phyloP scores from a whole-genome alignment of 2,113 vertebrate genomes.

The Sylvia atricapilla region DNA sequence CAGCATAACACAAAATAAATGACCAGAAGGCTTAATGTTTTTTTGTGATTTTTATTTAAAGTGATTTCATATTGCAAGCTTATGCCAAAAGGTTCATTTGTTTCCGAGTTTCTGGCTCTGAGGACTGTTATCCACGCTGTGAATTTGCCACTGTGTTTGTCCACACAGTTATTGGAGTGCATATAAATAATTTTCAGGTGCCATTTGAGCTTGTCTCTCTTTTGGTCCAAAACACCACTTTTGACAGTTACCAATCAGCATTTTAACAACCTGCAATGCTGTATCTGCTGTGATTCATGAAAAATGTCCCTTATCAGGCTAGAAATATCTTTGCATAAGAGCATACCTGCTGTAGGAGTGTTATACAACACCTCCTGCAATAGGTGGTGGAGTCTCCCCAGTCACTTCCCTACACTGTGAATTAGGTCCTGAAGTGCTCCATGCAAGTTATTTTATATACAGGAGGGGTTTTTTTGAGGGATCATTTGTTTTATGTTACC shows the following conservation, averaged over 20 bases:
- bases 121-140: neutral
- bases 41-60: constrained; percentile 33
- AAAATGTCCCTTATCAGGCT: neutral
- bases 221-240: neutral
- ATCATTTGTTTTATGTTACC: neutral
- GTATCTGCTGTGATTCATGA: neutral
- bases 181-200: constrained; percentile 19
- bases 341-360: neutral
- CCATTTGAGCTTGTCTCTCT: neutral
- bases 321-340: constrained; percentile 14
- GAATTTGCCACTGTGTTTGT: constrained; percentile 4
- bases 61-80: neutral
- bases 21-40: constrained; percentile 20
- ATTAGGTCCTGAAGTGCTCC: neutral
- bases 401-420: neutral
- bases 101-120: constrained; percentile 22
- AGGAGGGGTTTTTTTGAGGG: neutral
- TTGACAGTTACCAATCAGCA: neutral
- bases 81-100: constrained; percentile 17
- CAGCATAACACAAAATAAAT: neutral
- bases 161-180: neutral
- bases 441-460: neutral
- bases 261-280: neutral
- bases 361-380: neutral
- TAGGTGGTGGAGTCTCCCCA: neutral